Conservation (phyloP, 2,113 vertebrate genomes). For the Accipiter virgatus region DNA sequence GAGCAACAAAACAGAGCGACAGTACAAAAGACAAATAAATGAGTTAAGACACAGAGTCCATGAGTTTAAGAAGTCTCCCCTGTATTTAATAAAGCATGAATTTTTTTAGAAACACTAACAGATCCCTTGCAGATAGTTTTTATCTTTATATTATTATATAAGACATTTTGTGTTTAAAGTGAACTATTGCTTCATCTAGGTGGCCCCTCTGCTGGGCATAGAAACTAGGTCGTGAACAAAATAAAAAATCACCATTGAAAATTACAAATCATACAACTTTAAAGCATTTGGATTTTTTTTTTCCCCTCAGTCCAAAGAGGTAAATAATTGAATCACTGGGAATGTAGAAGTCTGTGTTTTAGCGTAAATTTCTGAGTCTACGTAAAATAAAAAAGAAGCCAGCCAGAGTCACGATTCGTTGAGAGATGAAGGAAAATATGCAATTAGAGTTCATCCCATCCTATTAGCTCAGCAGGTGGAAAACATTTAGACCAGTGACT, state of each 20-base stretch:
- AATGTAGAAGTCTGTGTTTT: not conserved
- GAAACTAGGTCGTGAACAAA: slow-evolving; percentile 50
- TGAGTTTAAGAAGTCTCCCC: slow-evolving; percentile 59
- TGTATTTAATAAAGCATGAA: slow-evolving; percentile 65
- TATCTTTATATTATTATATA: slow-evolving; percentile 22
- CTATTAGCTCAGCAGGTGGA: slow-evolving; percentile 29
- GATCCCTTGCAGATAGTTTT: slow-evolving; percentile 40
- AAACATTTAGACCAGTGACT: not conserved
- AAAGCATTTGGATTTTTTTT: slow-evolving; percentile 13
- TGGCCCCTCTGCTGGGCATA: slow-evolving; percentile 28
- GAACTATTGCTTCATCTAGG: slow-evolving; percentile 62
- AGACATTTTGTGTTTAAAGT: slow-evolving; percentile 41
- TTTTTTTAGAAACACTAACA: slow-evolving; percentile 58
- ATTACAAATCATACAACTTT: slow-evolving; percentile 33
- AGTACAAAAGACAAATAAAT: slow-evolving; percentile 41
- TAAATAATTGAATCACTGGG: not conserved
- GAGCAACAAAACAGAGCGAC: not conserved
- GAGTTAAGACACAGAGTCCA: slow-evolving; percentile 19
- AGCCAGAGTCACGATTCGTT: not conserved
- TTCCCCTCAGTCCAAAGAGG: not conserved
- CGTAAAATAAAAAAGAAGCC: not conserved
- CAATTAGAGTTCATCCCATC: not conserved
- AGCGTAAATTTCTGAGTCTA: not conserved
- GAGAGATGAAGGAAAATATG: slow-evolving; percentile 14
- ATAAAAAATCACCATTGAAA: slow-evolving; percentile 36